phyloP scores from a whole-genome alignment of 2,113 vertebrate species.

The Parus major region DNA sequence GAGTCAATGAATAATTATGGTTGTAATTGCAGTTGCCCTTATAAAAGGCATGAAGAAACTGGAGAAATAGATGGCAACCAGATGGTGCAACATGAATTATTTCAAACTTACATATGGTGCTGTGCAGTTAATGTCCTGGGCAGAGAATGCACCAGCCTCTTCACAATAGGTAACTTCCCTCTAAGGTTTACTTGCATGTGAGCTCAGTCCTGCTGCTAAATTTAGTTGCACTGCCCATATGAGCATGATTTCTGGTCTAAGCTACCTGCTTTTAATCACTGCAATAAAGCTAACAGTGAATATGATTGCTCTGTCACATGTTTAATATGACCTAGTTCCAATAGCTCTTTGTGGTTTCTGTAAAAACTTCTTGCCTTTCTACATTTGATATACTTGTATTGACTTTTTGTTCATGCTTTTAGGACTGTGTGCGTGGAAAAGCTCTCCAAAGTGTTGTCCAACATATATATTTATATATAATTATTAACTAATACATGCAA shows the following conservation, averaged over 20 bases:
- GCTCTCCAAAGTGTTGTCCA: not conserved
- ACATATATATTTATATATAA: not conserved
- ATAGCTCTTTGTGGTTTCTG: not conserved
- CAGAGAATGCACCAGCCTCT: slow-evolving; percentile 70
- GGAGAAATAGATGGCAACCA: not conserved
- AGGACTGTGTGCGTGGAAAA: not conserved
- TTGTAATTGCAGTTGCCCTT: slow-evolving; percentile 73
- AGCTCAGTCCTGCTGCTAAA: not conserved
- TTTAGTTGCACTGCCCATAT: not conserved
- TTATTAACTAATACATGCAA: not conserved
- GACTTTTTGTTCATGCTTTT: not conserved
- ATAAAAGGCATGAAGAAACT: slow-evolving; percentile 12
- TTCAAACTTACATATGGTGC: slow-evolving; percentile 68
- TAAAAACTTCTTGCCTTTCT: not conserved
- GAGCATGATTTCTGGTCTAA: not conserved
- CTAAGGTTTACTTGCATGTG: not conserved
- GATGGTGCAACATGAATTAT: slow-evolving; percentile 31
- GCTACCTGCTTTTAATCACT: not conserved
- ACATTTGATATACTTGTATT: not conserved
- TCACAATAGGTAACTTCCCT: slow-evolving; percentile 75
- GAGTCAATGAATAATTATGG: slow-evolving; percentile 15
- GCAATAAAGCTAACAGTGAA: not conserved
- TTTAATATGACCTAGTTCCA: not conserved
- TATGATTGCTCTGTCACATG: not conserved
- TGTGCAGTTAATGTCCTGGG: slow-evolving; percentile 77